These are phyloP conservation scores for Ceratina australensis DNA, from an alignment of 1,140 invertebrate genomes.

Conservation along the genomic window DNA sequence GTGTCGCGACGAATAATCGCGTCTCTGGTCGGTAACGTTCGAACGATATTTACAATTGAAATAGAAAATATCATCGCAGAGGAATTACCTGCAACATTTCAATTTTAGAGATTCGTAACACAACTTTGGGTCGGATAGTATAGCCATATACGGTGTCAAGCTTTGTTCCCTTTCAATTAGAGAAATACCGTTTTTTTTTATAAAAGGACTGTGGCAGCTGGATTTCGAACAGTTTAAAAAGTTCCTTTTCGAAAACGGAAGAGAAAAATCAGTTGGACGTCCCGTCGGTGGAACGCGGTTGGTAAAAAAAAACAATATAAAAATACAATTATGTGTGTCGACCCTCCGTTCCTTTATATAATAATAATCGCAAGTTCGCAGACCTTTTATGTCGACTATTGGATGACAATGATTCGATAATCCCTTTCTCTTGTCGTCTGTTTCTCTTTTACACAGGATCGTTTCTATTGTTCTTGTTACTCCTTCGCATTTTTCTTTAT, in stretches of 20 bases:
- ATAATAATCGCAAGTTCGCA: constrained; percentile 65
- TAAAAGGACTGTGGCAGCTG: constrained; percentile 16
- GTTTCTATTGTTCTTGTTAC: constrained; percentile 3
- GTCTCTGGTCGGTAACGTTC: constrained; percentile 14
- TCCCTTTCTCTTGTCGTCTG: constrained; percentile 49
- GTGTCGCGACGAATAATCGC: constrained; percentile 22
- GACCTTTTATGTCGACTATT: constrained; percentile 70
- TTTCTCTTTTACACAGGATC: constrained; percentile 34
- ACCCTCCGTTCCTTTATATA: constrained; percentile 59
- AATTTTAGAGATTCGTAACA: background rate
- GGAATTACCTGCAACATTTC: background rate
- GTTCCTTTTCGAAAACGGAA: constrained; percentile 62
- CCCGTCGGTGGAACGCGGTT: constrained; percentile 37
- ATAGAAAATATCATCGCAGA: background rate
- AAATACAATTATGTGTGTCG: constrained; percentile 67
- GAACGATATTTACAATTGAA: background rate
- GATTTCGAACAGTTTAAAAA: constrained; percentile 30
- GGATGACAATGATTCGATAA: constrained; percentile 72
- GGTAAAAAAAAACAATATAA: constrained; percentile 73
- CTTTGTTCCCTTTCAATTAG: background rate
- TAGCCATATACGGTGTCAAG: background rate
- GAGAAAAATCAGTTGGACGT: constrained; percentile 54
- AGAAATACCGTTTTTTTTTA: background rate
- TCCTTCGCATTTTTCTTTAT: background rate
- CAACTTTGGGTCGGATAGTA: background rate